Evolutionary conservation across 1,140 invertebrate species (phyloP), one percentile per base, ranked within the genome.

Genomic region (Globodera ellingtonae): DNA sequence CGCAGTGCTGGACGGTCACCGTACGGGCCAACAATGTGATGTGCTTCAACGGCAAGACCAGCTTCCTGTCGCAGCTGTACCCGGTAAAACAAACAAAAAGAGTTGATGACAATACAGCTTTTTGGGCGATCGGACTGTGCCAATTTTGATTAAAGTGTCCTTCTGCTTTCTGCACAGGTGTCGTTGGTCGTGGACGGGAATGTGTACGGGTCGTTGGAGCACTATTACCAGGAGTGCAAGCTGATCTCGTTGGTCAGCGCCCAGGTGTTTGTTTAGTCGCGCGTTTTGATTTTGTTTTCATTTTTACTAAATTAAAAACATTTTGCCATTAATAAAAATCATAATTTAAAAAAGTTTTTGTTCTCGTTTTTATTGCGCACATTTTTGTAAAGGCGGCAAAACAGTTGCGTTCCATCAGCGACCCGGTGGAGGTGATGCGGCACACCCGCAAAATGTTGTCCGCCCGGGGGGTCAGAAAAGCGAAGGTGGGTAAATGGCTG

Each of bases 161-260:
- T 24, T 24, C 24, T 35, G 59, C 9, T 69, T 47, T 13, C 24
- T 73, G 10, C 86, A 76, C 24, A 86, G 84, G 21, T 83, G 1
- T 50, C 18, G 52, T 56, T 86, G 18, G 71, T 21, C 10, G 74
- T 86, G 9, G 73, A 84, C 6, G 81, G 81, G 3, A 47, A 77
- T 48, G 56, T 50, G 15, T 86, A 86, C 67, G 75, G 46, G 35
- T 83, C 80, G 5, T 85, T 86, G 15, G 84, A 86, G 21, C 82
- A 86, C 8, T 86, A 86, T 47, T 86, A 84, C 71, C 84, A 84
- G 69, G 84, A 85, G 3, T 84, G 82, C 56, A 85, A 85, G 69
- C 48, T 85, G 7, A 86, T 65, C 73, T 52, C 82, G n/a, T 44
- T 86, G 8, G 70, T 66, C 71, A 82, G 85, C n/a, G 24, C 56